A percentile compares a stretch with the other conserved stretches of the same genome.
Evolutionary conservation across 2,113 vertebrate species (phyloP).

Genomic region (chimpanzee (Pan troglodytes)): NHGRI_mPanTro3-v2.1_pri NC_072409.2:64947001-64947500

Average conservation of each 20-base stretch:
- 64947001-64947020: not conserved
- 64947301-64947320: not conserved
- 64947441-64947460: not conserved
- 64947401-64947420: not conserved
- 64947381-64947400: not conserved
- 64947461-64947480: not conserved
- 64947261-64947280: not conserved
- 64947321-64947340: not conserved
- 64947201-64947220: not conserved
- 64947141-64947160: not conserved
- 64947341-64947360: not conserved
- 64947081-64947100: not conserved
- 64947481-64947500: not conserved
- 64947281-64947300: not conserved
- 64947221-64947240: not conserved
- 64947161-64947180: not conserved
- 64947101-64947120: not conserved
- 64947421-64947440: not conserved
- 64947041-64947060: not conserved
- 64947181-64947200: not conserved
- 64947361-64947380: not conserved
- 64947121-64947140: not conserved
- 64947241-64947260: not conserved
- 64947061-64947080: not conserved
- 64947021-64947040: not conserved